A percentile compares a stretch with the other conserved stretches of the same genome.
Conservation (phyloP, 2,888 invertebrate species). For the Reticulitermes lucifugus region DNA sequence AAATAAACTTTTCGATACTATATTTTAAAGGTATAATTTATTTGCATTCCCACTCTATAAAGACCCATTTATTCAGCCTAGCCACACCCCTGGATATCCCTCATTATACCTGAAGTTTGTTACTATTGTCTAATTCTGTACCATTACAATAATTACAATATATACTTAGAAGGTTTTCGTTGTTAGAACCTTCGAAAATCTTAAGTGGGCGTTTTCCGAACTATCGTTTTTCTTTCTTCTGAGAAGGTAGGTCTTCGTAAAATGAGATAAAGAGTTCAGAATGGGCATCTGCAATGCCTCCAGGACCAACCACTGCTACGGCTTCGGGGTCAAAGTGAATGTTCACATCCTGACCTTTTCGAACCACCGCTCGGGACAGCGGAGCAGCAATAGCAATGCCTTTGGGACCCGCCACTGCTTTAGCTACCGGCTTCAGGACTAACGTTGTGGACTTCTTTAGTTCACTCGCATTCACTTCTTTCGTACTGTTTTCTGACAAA, state of each 20-base stretch:
- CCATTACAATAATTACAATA: neutral
- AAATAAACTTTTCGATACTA: no score
- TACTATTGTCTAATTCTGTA: neutral
- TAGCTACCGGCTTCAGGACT: slow-evolving; percentile 74
- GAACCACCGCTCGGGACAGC: slow-evolving; percentile 73
- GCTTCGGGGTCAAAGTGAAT: slow-evolving; percentile 76
- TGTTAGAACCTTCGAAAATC: no score
- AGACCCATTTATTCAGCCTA: neutral
- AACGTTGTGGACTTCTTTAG: slow-evolving; percentile 60
- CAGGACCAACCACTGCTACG: slow-evolving; percentile 79
- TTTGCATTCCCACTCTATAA: neutral
- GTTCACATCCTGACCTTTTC: slow-evolving; percentile 71
- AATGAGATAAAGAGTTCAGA: slow-evolving; percentile 71
- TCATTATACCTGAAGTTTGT: neutral
- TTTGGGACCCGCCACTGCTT: slow-evolving; percentile 73
- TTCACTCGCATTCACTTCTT: neutral
- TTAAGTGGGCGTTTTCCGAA: no score
- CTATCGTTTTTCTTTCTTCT: neutral
- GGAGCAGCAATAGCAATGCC: slow-evolving; percentile 80
- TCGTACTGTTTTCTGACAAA: neutral
- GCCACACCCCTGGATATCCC: neutral
- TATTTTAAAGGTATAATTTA: no score
- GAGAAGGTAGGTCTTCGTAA: slow-evolving; percentile 23
- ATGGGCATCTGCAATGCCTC: slow-evolving; percentile 81
- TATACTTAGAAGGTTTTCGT: no score